phyloP scores from a whole-genome alignment of 2,888 invertebrate genomes.

The Adelphocoris suturalis region DNA sequence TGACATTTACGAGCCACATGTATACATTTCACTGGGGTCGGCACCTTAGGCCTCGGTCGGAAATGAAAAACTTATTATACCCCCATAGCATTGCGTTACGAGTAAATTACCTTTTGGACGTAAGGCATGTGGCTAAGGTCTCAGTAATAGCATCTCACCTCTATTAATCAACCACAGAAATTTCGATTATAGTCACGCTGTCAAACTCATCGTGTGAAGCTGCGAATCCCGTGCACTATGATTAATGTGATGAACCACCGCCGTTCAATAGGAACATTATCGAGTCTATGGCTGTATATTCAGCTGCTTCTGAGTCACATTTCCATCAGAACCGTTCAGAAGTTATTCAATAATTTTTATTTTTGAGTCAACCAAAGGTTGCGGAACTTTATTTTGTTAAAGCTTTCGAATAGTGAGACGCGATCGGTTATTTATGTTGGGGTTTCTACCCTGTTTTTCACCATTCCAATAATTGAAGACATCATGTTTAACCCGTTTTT shows the following conservation, averaged over 20 bases:
- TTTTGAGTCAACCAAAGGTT: too few species aligned
- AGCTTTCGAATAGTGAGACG: too few species aligned
- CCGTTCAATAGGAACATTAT: neutral
- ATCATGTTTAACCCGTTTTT: too few species aligned
- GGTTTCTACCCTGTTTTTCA: too few species aligned
- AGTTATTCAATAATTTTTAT: too few species aligned
- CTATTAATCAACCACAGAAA: constrained; percentile 25
- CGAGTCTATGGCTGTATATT: neutral
- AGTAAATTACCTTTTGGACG: neutral
- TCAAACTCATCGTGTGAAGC: constrained; percentile 19
- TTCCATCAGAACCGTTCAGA: too few species aligned
- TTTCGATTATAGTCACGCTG: constrained; percentile 19
- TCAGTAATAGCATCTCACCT: constrained; percentile 3
- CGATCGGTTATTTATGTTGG: too few species aligned
- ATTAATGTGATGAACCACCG: constrained; percentile 1
- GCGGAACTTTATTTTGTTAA: too few species aligned
- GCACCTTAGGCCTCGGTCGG: neutral
- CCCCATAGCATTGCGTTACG: constrained; percentile 16
- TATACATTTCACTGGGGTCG: constrained; percentile 25
- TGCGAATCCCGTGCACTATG: neutral
- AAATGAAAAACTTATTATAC: neutral
- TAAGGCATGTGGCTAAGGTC: constrained; percentile 25
- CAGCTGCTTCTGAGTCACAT: too few species aligned
- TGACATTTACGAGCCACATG: neutral
- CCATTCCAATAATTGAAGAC: too few species aligned